Conservation (phyloP, 2,888 invertebrate species). For the Chloroclysta siterata region DNA sequence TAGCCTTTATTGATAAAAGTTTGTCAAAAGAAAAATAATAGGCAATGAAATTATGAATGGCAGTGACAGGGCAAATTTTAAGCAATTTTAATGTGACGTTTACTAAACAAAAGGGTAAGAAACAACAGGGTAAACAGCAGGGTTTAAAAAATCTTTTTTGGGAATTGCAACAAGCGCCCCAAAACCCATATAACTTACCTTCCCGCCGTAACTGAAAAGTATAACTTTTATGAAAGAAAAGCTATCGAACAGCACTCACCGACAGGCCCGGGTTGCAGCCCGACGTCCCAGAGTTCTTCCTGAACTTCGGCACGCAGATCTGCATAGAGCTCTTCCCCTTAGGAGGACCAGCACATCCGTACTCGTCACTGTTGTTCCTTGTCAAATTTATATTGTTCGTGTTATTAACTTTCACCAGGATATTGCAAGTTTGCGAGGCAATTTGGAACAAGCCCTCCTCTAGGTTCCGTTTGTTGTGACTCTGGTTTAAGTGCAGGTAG, state of each 20-base stretch:
- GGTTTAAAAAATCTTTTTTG: background rate
- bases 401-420: conserved; percentile 90
- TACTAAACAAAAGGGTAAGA: too few relatives aligned
- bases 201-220: background rate
- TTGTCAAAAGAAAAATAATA: too few relatives aligned
- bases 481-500: conserved; percentile 81
- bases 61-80: too few relatives aligned
- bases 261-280: conserved; percentile 86
- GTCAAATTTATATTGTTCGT: conserved; percentile 89
- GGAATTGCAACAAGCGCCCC: background rate
- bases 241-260: conserved; percentile 68
- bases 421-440: conserved; percentile 91
- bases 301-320: conserved; percentile 85
- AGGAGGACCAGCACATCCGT: conserved; percentile 79
- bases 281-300: conserved; percentile 77
- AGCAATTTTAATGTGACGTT: too few relatives aligned
- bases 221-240: conserved; percentile 15
- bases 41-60: too few relatives aligned
- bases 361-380: conserved; percentile 87
- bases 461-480: conserved; percentile 86
- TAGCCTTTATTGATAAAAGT: too few relatives aligned
- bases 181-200: background rate
- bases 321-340: conserved; percentile 78
- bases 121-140: too few relatives aligned
- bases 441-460: conserved; percentile 92